Conservation (phyloP, 2,888 invertebrate species). For the Eumerus sabulonum region DNA sequence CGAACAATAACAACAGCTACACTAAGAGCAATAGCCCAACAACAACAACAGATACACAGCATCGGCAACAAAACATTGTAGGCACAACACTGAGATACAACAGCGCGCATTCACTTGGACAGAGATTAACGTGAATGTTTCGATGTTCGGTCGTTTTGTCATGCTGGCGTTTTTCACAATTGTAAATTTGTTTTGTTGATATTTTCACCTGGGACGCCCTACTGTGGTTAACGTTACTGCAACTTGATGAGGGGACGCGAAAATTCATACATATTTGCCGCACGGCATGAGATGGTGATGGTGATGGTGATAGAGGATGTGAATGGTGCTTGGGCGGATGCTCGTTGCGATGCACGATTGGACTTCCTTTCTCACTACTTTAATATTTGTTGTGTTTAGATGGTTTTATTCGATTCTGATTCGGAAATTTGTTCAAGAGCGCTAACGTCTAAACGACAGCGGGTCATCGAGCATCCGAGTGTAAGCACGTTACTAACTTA, state of each 20-base stretch:
- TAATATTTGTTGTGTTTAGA: slow-evolving; percentile 46
- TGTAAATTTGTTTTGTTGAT: slow-evolving; percentile 68
- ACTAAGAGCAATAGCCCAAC: slow-evolving; percentile 10
- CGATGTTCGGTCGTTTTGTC: slow-evolving; percentile 69
- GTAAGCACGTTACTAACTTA: no score
- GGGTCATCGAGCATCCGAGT: no score
- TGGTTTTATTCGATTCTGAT: not conserved
- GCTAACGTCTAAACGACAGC: no score
- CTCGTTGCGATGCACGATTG: slow-evolving; percentile 45
- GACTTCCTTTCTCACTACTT: slow-evolving; percentile 50
- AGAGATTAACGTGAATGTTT: slow-evolving; percentile 69
- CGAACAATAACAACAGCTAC: slow-evolving; percentile 17
- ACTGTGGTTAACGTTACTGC: slow-evolving; percentile 55
- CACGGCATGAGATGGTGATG: slow-evolving; percentile 14
- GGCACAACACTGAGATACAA: slow-evolving; percentile 64
- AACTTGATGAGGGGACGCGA: slow-evolving; percentile 11
- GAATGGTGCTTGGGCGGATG: slow-evolving; percentile 61
- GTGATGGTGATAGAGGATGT: slow-evolving; percentile 33
- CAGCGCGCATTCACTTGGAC: slow-evolving; percentile 64
- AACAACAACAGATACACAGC: slow-evolving; percentile 17
- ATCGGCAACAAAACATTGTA: slow-evolving; percentile 60
- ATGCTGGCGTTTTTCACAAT: slow-evolving; percentile 69
- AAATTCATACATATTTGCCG: slow-evolving; percentile 39
- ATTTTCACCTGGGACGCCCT: slow-evolving; percentile 68
- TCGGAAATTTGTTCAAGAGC: no score